phyloP scores from a whole-genome alignment of 2,797 vertebrate species.

The Mallotus villosus region DNA sequence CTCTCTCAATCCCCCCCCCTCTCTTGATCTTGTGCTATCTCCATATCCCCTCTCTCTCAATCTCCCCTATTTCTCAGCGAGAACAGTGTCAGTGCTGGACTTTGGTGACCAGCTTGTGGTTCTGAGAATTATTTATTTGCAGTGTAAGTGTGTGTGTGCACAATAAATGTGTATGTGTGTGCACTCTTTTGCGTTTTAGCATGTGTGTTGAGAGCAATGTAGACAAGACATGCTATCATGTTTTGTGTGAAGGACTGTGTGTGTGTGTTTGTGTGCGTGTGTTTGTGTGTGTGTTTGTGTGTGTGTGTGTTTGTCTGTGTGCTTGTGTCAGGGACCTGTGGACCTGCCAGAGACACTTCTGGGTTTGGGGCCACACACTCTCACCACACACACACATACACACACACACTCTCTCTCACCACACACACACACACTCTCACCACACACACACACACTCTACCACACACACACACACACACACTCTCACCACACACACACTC shows the following conservation, averaged over 20 bases:
- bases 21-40: background rate
- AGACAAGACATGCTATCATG: too few relatives aligned
- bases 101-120: background rate
- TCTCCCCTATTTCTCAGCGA: background rate
- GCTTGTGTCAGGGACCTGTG: background rate
- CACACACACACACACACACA: background rate
- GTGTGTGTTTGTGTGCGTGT: too few relatives aligned
- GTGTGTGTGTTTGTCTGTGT: too few relatives aligned
- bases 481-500: background rate
- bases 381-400: background rate
- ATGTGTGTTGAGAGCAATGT: too few relatives aligned
- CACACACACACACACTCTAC: too few relatives aligned
- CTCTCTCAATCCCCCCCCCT: background rate
- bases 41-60: too few relatives aligned
- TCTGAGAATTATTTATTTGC: background rate
- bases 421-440: background rate
- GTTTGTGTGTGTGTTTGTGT: too few relatives aligned
- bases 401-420: background rate
- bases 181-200: background rate
- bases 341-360: background rate
- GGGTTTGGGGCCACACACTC: background rate
- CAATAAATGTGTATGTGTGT: background rate
- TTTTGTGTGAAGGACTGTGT: too few relatives aligned
- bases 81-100: background rate
- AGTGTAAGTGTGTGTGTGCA: conserved; percentile 4